These are phyloP conservation scores for Hypotaenidia philippensis DNA, from an alignment of 2,797 vertebrate species.

Conservation along the genomic window DNA sequence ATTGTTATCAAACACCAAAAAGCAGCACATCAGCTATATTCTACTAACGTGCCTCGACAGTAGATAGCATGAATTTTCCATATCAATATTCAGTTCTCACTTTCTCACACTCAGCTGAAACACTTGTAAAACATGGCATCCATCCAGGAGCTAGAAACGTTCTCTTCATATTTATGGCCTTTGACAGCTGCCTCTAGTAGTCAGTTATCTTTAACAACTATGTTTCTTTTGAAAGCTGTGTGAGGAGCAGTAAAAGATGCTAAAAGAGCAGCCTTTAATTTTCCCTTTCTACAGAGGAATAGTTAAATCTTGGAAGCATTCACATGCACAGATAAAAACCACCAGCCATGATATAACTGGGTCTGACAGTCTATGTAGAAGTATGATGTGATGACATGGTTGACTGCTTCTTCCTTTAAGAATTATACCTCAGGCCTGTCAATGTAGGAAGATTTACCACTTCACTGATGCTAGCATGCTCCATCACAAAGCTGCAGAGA, in stretches of 20 bases:
- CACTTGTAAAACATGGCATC: not conserved
- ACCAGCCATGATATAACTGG: not conserved
- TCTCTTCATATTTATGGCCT: not conserved
- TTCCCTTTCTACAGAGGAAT: not conserved
- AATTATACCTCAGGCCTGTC: not conserved
- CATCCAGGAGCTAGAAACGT: not conserved
- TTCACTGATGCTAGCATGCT: accelerated
- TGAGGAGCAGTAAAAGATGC: not conserved
- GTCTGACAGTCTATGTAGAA: not conserved
- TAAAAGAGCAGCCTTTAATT: not conserved
- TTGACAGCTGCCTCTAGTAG: not conserved
- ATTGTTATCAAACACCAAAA: not conserved
- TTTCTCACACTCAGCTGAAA: not conserved
- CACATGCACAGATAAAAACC: not conserved
- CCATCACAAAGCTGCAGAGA: not conserved
- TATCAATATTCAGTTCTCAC: not conserved
- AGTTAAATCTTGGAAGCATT: not conserved
- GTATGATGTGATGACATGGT: not conserved
- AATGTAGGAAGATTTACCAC: not conserved
- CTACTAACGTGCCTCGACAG: not conserved
- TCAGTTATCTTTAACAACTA: not conserved
- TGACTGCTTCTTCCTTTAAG: not conserved
- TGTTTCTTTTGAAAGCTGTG: not conserved
- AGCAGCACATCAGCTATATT: not conserved
- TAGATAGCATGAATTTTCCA: not conserved